Conservation (phyloP, 2,113 vertebrate species). For the Cavia aperea region DNA sequence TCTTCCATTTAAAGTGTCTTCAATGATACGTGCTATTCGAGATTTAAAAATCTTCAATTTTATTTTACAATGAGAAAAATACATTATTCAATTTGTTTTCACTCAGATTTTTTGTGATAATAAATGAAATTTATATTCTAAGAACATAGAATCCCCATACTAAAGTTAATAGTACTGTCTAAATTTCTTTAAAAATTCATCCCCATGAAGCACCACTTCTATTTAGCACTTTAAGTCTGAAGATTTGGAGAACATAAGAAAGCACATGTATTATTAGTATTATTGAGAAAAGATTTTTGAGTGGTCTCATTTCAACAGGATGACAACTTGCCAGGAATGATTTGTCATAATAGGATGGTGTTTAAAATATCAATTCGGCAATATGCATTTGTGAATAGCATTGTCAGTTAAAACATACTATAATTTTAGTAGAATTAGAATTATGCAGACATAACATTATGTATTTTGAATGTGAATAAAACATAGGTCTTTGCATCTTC, state of each 20-base stretch:
- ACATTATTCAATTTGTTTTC: not conserved
- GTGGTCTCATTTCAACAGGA: not conserved
- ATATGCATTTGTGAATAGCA: not conserved
- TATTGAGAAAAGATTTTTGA: not conserved
- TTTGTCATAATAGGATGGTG: not conserved
- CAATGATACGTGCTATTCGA: not conserved
- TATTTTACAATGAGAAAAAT: not conserved
- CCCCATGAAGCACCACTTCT: not conserved
- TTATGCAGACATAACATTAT: not conserved
- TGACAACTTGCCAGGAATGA: not conserved
- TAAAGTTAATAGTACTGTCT: not conserved
- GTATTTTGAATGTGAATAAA: conserved; percentile 9
- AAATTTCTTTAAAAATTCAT: not conserved
- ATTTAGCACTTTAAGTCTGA: not conserved
- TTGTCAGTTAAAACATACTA: not conserved
- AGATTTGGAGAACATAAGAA: not conserved
- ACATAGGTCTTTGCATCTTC: not conserved
- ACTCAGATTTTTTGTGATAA: not conserved
- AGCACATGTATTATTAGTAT: not conserved
- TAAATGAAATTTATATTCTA: not conserved
- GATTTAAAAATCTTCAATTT: not conserved
- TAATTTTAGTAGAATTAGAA: conserved; percentile 14
- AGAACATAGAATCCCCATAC: not conserved
- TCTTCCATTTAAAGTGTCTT: not conserved
- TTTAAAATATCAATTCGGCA: not conserved